Percentiles rank a stretch among this genome's conserved stretches.
Evolutionary conservation across 2,888 invertebrate genomes (phyloP).

Genomic region (Argynnis bischoffii): DNA sequence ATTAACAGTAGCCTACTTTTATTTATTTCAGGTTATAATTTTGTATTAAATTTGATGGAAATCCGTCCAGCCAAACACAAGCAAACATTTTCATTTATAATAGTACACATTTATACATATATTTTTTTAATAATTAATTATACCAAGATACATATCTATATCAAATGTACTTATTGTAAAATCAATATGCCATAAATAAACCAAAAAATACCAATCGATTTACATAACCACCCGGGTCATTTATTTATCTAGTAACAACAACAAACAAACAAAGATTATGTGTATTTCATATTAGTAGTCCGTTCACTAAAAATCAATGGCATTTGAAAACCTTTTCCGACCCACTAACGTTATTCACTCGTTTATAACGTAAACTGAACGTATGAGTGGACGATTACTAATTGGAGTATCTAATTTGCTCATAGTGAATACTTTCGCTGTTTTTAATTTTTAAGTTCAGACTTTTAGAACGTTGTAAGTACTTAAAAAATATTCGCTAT

Average conservation of each 20-base stretch:
- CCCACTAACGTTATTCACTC: conserved; percentile 37
- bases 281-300: conserved; percentile 8
- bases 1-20: too few relatives aligned
- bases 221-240: background rate
- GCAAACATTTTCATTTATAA: too few relatives aligned
- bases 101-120: too few relatives aligned
- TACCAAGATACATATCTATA: too few relatives aligned
- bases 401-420: conserved; percentile 35
- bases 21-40: too few relatives aligned
- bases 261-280: background rate
- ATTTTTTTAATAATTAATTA: too few relatives aligned
- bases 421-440: background rate
- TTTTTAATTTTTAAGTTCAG: background rate
- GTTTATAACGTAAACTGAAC: conserved; percentile 22
- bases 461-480: background rate
- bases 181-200: background rate
- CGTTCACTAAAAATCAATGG: conserved; percentile 36
- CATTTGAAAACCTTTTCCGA: conserved; percentile 41
- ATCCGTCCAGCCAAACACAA: too few relatives aligned
- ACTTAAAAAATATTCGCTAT: too few relatives aligned
- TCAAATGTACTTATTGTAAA: background rate
- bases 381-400: conserved; percentile 27
- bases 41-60: too few relatives aligned
- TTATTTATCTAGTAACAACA: conserved; percentile 13
- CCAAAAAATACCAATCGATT: background rate